Base-by-base conservation (phyloP, 2,113 vertebrate genomes). In the Spheniscus mendiculus region DNA sequence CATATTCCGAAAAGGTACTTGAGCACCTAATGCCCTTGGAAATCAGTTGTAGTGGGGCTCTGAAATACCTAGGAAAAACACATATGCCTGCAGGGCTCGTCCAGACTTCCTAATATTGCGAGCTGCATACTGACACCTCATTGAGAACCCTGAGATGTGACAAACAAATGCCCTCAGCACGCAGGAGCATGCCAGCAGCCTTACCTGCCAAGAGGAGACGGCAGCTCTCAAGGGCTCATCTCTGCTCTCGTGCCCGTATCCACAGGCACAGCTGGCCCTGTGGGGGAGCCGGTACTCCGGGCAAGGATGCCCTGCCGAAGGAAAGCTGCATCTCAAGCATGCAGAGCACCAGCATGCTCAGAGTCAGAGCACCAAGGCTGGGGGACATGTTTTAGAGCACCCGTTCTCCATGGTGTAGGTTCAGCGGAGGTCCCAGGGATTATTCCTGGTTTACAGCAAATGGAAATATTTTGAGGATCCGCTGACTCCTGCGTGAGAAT, bases 21-120 rank as follows among this genome's bases (percentile, higher is more conserved):
- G 78, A 90, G 85, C 38, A 93, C 78, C 84, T 42, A 44, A 56
- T 66, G 70, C 73, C 90, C 70, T 86, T 83, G 74, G 92, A 83
- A 94, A 91, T 30, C 44, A 69, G 66, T 7, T 76, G 50, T 9
- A 63, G 52, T 14, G 65, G 45, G 69, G 62, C 78, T 76, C 78
- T 91, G 73, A 71, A 85, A 79, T 8, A 67, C 40, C 77, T 21
- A 26, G 23, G 59, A 9, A 81, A 80, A 70, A 3, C 44, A 69
- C 45, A 77, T 0, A 9, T 0, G 2, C 32, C 70, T 0, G 2
- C 66, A 32, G 38, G 20, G 47, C 74, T 80, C 6, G 0, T 8
- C 45, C 62, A 30, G 44, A 11, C 34, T 10, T 36, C 36, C 82
- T 21, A 65, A 3, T 1, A 3, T 2, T 18, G 15, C 2, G 1